A percentile compares a stretch with the other conserved stretches of the same genome.
Evolutionary conservation across 2,797 vertebrate species (phyloP).

Genomic region (Tenualosa ilisha): DNA sequence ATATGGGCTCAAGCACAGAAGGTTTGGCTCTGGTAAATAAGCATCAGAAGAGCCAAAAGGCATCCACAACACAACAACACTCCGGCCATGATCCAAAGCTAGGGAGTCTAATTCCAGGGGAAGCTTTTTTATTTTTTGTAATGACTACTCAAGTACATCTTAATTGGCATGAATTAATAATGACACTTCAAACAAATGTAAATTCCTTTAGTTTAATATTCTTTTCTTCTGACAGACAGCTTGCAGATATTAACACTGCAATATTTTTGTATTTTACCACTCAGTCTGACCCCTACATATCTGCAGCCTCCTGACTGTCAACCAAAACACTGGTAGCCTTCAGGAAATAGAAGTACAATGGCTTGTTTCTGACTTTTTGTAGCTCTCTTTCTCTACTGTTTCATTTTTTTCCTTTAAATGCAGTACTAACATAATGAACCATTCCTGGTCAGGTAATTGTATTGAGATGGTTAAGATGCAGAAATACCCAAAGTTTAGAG

Average conservation of each 20-base stretch:
- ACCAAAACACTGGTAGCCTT: neutral
- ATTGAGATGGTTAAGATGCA: slow-evolving; percentile 32
- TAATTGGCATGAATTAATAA: slow-evolving; percentile 76
- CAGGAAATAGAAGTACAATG: neutral
- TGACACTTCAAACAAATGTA: slow-evolving; percentile 75
- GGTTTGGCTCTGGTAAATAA: slow-evolving; percentile 53
- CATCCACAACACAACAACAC: neutral
- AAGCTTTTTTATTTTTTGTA: neutral
- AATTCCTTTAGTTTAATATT: slow-evolving; percentile 68
- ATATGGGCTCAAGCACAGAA: slow-evolving; percentile 57
- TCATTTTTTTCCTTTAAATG: neutral
- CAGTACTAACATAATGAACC: slow-evolving; percentile 39
- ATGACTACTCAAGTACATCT: slow-evolving; percentile 57
- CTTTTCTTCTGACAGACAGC: slow-evolving; percentile 65
- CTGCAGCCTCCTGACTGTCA: neutral
- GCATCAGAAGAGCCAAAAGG: slow-evolving; percentile 24
- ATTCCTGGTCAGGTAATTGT: slow-evolving; percentile 34
- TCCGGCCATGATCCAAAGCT: neutral
- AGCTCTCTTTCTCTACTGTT: neutral
- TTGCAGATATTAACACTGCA: slow-evolving; percentile 62
- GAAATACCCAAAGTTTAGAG: neutral
- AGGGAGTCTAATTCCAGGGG: neutral
- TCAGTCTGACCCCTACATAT: neutral
- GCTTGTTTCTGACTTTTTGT: neutral
- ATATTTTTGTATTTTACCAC: slow-evolving; percentile 50